Conservation (phyloP, 2,113 vertebrate species). For the Trematomus loennbergii region DNA sequence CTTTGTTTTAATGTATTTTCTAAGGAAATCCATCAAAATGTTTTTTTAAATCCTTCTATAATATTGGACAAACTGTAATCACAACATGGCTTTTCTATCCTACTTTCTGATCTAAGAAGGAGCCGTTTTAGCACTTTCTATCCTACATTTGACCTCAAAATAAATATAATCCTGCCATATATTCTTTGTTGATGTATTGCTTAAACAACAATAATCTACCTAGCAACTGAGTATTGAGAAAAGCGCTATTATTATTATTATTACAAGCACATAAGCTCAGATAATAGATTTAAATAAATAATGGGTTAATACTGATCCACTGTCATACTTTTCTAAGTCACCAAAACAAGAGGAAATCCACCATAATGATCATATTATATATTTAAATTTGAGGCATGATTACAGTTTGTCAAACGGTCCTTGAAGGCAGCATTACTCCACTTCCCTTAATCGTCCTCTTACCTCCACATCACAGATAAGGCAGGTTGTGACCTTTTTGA, state of each 20-base stretch:
- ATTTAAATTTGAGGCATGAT: too few relatives aligned
- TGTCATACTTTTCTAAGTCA: background rate
- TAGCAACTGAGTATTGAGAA: too few relatives aligned
- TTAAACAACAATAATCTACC: too few relatives aligned
- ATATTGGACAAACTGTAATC: too few relatives aligned
- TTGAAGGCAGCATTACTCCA: constrained; percentile 9
- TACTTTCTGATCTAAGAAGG: background rate
- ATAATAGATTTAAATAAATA: too few relatives aligned
- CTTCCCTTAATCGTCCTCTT: background rate
- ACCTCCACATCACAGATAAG: constrained; percentile 38
- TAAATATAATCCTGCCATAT: too few relatives aligned
- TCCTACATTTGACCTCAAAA: background rate
- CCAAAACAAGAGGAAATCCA: background rate
- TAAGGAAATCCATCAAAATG: background rate
- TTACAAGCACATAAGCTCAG: too few relatives aligned
- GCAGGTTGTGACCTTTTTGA: constrained; percentile 46
- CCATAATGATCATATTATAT: background rate
- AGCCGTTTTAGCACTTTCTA: background rate
- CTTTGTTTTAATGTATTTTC: background rate
- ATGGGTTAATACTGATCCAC: background rate
- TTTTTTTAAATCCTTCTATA: background rate
- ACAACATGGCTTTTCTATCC: too few relatives aligned
- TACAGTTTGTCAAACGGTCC: constrained; percentile 7
- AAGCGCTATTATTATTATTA: too few relatives aligned
- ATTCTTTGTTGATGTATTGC: too few relatives aligned